Evolutionary conservation across 2,113 vertebrate genomes (phyloP).

Genomic region (Chloroceryle aenea): DNA sequence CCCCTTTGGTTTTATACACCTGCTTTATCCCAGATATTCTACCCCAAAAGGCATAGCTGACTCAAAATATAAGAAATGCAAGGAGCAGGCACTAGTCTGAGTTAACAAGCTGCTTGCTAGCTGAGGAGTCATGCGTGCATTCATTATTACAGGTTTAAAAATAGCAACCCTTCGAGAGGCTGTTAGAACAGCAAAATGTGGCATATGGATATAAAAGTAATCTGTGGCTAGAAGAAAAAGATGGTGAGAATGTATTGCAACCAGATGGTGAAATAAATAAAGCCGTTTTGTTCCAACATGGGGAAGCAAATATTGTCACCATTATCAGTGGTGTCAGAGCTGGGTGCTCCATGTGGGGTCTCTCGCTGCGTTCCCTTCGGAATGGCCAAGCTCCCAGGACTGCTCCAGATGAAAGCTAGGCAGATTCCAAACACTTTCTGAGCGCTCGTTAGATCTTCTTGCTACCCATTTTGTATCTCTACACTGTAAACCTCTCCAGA

Average conservation of each 20-base stretch:
- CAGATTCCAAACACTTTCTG: background rate
- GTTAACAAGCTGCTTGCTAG: background rate
- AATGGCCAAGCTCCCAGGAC: background rate
- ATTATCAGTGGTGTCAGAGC: background rate
- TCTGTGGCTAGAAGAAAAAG: background rate
- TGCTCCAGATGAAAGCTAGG: background rate
- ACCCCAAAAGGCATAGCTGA: background rate
- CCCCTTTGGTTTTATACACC: background rate
- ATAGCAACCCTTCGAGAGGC: background rate
- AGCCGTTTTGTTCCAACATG: background rate
- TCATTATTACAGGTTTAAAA: constrained; percentile 27
- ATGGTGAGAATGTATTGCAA: background rate
- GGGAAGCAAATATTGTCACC: background rate
- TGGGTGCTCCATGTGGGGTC: accelerated
- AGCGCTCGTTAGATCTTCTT: background rate
- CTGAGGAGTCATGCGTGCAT: background rate
- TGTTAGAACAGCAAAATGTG: constrained; percentile 2
- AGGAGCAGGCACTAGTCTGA: background rate
- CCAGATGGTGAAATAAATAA: constrained; percentile 1
- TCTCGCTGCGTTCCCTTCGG: background rate
- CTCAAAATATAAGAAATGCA: background rate
- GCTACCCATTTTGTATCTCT: background rate
- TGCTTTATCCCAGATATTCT: background rate
- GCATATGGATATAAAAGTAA: background rate
- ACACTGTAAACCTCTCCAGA: background rate